Percentiles rank a stretch among this genome's conserved stretches.
phyloP scores from a whole-genome alignment of 1,140 invertebrate genomes.

The Patella vulgata region DNA sequence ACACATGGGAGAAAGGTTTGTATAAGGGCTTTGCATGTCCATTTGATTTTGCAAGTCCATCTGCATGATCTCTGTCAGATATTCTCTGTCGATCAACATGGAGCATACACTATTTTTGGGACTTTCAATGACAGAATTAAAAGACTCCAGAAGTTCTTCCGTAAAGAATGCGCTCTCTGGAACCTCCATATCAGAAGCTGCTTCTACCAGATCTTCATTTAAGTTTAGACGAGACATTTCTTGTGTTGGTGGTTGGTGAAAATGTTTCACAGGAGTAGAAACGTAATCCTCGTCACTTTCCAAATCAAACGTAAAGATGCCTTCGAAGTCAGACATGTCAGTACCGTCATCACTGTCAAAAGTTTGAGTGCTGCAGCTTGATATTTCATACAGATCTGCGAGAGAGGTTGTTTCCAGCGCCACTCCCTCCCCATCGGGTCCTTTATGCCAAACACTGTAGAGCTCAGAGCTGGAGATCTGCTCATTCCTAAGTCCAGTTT shows the following conservation, averaged over 20 bases:
- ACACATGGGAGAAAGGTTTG: neutral
- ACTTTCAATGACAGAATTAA: conserved; percentile 9
- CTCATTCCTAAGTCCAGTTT: too few species aligned
- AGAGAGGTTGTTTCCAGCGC: too few species aligned
- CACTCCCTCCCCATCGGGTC: too few species aligned
- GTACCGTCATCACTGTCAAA: too few species aligned
- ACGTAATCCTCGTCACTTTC: neutral
- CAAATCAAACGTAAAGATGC: neutral
- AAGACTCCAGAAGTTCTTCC: conserved; percentile 7
- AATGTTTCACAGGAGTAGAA: neutral
- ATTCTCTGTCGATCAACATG: neutral
- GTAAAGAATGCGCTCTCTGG: conserved; percentile 8
- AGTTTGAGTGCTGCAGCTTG: too few species aligned
- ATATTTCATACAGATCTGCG: too few species aligned
- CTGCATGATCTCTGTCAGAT: neutral
- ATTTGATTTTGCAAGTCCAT: neutral
- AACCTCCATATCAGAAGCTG: neutral
- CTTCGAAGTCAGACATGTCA: neutral
- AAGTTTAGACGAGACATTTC: neutral
- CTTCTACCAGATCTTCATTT: neutral
- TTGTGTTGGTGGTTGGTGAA: neutral
- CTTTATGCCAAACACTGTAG: too few species aligned
- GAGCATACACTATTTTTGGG: conserved; percentile 1
- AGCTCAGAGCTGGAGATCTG: too few species aligned
- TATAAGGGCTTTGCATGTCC: neutral